Evolutionary conservation across 2,113 vertebrate species (phyloP).

Genomic region (Siniperca chuatsi): DNA sequence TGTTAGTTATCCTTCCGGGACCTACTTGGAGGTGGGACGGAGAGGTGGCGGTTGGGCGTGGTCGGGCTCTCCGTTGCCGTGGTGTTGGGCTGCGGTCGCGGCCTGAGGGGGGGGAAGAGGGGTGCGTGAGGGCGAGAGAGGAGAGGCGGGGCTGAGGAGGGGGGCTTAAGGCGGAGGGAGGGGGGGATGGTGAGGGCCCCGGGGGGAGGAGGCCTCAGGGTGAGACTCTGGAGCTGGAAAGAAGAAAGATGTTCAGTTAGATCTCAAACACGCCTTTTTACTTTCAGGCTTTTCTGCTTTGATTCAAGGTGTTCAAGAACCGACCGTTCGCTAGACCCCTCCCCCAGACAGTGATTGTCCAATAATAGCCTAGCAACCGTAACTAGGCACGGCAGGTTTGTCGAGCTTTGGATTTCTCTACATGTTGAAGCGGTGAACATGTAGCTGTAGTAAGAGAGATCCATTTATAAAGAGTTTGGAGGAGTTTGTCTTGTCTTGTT

Average conservation of each 20-base stretch:
- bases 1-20: not conserved
- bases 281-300: not conserved
- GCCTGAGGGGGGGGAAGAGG: constrained; percentile 80
- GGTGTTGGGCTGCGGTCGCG: constrained; percentile 69
- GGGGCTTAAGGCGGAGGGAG: constrained; percentile 77
- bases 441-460: not conserved
- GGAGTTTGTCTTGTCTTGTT: too few species aligned
- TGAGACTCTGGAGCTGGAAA: constrained; percentile 82
- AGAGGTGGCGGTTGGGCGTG: constrained; percentile 74
- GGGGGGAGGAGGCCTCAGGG: constrained; percentile 77
- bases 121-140: constrained; percentile 69
- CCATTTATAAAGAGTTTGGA: too few species aligned
- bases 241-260: constrained; percentile 1
- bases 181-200: constrained; percentile 81
- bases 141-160: constrained; percentile 62
- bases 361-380: not conserved
- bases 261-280: not conserved
- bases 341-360: not conserved
- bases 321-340: not conserved
- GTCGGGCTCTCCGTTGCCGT: constrained; percentile 61
- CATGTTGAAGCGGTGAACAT: not conserved
- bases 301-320: not conserved
- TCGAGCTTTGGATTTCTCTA: not conserved
- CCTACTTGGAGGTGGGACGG: constrained; percentile 84
- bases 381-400: not conserved